A percentile compares a stretch with the other conserved stretches of the same genome.
These are phyloP conservation scores for Lagopus leucura DNA, from an alignment of 2,113 vertebrate genomes.

Conservation along the genomic window DNA sequence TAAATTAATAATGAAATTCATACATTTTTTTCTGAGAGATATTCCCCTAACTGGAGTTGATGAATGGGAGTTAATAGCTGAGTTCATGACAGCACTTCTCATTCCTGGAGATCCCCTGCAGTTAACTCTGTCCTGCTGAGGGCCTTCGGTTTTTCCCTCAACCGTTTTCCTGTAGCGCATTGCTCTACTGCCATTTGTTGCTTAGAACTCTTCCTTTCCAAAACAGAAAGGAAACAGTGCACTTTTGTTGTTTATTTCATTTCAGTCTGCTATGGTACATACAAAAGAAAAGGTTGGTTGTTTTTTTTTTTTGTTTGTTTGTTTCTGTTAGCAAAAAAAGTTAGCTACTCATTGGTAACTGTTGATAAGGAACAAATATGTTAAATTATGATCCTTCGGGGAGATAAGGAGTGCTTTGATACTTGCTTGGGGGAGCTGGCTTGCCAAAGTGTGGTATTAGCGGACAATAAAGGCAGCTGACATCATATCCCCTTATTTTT, in stretches of 20 bases:
- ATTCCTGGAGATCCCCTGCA: neutral
- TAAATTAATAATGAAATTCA: neutral
- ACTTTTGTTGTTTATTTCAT: neutral
- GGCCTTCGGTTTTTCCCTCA: neutral
- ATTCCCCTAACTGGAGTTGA: neutral
- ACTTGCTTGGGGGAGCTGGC: constrained; percentile 12
- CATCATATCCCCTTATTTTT: constrained; percentile 47
- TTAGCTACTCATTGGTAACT: neutral
- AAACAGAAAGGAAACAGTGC: neutral
- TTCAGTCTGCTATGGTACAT: neutral
- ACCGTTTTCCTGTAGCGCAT: neutral
- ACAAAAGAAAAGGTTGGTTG: neutral
- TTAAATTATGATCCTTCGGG: neutral
- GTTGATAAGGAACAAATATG: neutral
- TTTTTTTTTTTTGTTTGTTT: neutral
- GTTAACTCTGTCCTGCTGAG: neutral
- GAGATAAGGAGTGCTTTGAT: constrained; percentile 28
- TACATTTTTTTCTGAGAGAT: neutral
- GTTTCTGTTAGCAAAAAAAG: neutral
- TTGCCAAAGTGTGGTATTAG: constrained; percentile 21
- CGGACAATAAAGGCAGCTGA: constrained; percentile 42
- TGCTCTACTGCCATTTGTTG: neutral
- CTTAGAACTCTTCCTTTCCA: neutral
- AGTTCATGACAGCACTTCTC: neutral
- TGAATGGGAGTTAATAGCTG: neutral